Base-by-base conservation (phyloP, 2,113 vertebrate genomes). In the Labeo rohita region DNA sequence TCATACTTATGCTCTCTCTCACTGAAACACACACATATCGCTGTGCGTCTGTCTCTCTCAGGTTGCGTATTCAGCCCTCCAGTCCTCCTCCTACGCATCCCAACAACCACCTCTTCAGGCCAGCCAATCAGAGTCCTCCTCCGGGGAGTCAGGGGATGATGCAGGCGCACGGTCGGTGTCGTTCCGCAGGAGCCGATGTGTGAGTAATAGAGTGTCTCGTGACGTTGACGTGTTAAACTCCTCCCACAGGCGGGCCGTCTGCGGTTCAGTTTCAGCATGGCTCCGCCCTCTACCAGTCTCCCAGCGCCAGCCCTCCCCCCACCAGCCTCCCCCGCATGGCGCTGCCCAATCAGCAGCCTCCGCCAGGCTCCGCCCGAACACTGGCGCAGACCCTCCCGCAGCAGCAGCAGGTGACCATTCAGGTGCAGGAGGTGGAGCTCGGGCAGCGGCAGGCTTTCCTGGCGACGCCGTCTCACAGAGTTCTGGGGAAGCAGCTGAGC, bases 41-140 rank as follows among this genome's bases (percentile, higher is more conserved):
- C 43, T 39, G 6, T 72, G 8, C 7, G 21, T 78, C 61, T 34
- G 6, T 72, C 39, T 66, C 15, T 74, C 34, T 0, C 85, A 99
- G 98, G 96, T 97, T 99, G 93, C 96, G 94, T 91, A 99, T 99
- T 91, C 97, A 99, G 92, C 97, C 98, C 54, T 98, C 98, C 88
- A 99, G 98, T 90, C 98, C 98, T 2, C 98, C 98, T 65, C 98
- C 98, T 8, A 98, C 94, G 92, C 97, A 99, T 93, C 96, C 98
- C 88, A 99, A 93, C 93, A 99, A 99, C 93, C 98, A 99, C 89
- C 97, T 99, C 92, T 99, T 98, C 96, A 96, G 96, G 91, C 96
- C 97, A 15, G 95, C 97, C 84, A 97, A 97, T 94, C 97, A 96
- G 91, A 99, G 97, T 89, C 96, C 98, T 49, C 97, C 98, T 8